Percentiles rank a stretch among this genome's conserved stretches.
These are phyloP conservation scores for Ophion costatus DNA, from an alignment of 2,888 invertebrate species.

Conservation along the genomic window DNA sequence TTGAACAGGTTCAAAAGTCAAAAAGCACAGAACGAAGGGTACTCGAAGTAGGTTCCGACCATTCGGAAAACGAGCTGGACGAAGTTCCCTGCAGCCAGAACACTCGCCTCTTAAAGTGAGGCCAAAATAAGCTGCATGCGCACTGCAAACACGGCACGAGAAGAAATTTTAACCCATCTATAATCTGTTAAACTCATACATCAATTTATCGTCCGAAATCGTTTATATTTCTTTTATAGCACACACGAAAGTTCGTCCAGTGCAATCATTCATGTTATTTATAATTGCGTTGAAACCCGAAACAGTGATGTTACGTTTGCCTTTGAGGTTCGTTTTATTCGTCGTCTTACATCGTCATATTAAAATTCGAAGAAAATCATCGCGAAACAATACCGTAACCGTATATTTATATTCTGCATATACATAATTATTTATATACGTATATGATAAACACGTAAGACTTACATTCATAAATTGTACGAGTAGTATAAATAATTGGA, in stretches of 20 bases:
- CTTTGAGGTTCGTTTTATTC: not conserved
- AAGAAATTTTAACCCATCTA: not conserved
- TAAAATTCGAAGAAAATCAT: not conserved
- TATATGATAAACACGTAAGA: not conserved
- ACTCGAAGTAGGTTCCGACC: conserved; percentile 1
- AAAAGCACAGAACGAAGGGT: conserved; percentile 1
- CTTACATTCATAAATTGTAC: not conserved
- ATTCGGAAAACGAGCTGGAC: conserved; percentile 25
- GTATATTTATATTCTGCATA: not conserved
- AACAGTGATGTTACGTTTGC: not conserved
- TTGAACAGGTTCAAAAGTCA: not conserved
- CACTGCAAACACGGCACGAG: not conserved
- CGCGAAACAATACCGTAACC: not conserved
- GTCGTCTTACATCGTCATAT: not conserved
- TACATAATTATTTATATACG: not conserved
- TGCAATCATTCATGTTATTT: conserved; percentile 8
- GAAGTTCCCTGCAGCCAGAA: conserved; percentile 25
- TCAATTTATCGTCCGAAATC: not conserved
- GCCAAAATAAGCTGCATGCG: not conserved
- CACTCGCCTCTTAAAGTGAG: conserved; percentile 9
- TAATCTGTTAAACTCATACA: not conserved
- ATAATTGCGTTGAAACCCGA: not conserved
- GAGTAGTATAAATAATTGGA: not conserved
- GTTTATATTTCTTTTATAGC: not conserved
- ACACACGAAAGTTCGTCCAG: not conserved